Percentiles rank a stretch among this genome's conserved stretches.
These are phyloP conservation scores for Himalopsyche kuldschensis DNA, from an alignment of 2,888 invertebrate species.

Conservation along the genomic window DNA sequence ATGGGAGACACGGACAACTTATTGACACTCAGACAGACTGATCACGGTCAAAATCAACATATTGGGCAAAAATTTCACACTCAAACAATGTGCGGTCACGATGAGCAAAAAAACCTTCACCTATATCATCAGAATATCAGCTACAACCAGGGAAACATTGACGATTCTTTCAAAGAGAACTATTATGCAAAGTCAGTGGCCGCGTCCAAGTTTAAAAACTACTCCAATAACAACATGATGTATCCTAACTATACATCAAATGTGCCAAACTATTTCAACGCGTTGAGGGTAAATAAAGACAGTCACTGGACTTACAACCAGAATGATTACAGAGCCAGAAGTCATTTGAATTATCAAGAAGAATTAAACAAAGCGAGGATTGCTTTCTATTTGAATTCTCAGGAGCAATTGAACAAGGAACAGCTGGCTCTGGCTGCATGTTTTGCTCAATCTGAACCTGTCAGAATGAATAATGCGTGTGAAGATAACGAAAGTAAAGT, in stretches of 20 bases:
- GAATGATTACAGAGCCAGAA: background rate
- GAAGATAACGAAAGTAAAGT: background rate
- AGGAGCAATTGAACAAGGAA: background rate
- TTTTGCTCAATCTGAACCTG: background rate
- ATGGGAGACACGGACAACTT: background rate
- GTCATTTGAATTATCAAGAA: background rate
- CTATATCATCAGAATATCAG: background rate
- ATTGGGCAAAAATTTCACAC: background rate
- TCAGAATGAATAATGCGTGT: background rate
- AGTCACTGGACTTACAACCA: background rate
- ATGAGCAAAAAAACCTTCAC: background rate
- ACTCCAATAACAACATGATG: background rate
- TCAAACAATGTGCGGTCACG: background rate
- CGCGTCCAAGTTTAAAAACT: background rate
- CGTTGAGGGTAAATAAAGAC: background rate
- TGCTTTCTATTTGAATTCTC: background rate
- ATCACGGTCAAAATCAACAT: background rate
- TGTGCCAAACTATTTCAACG: background rate
- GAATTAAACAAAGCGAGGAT: background rate
- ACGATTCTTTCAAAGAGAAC: background rate
- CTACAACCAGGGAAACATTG: background rate
- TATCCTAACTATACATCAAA: background rate
- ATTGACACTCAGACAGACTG: background rate
- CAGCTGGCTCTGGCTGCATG: background rate
- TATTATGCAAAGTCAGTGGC: background rate